Percentiles rank a stretch among this genome's conserved stretches.
Evolutionary conservation across 2,888 invertebrate species (phyloP).

Genomic region (Drosophila kanekoi): DNA sequence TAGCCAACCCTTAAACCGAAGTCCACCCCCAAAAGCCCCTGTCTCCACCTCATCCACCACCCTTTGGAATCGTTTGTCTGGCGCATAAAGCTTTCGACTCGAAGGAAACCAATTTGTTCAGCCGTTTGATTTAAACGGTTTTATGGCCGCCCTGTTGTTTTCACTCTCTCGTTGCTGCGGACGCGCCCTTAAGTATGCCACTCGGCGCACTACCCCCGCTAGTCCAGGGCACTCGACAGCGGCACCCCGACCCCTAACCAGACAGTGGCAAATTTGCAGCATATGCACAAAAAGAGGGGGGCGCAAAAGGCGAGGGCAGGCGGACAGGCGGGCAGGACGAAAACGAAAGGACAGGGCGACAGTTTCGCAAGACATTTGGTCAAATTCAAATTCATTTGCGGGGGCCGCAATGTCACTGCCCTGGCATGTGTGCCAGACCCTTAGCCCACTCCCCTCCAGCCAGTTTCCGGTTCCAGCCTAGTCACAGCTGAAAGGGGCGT

Average conservation of each 20-base stretch:
- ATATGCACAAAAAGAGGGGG: slow-evolving; percentile 68
- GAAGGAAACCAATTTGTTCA: slow-evolving; percentile 82
- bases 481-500: slow-evolving; percentile 23
- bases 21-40: neutral
- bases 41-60: neutral
- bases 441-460: neutral
- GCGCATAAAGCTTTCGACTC: slow-evolving; percentile 77
- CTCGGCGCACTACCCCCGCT: slow-evolving; percentile 35
- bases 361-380: slow-evolving; percentile 81
- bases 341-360: slow-evolving; percentile 41
- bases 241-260: slow-evolving; percentile 19
- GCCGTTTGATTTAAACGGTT: slow-evolving; percentile 82
- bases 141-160: slow-evolving; percentile 81
- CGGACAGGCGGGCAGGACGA: slow-evolving; percentile 22
- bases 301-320: slow-evolving; percentile 10
- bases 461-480: slow-evolving; percentile 14
- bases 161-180: slow-evolving; percentile 53
- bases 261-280: slow-evolving; percentile 78
- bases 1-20: slow-evolving; percentile 40
- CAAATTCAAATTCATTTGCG: slow-evolving; percentile 73
- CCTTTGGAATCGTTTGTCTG: slow-evolving; percentile 46
- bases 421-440: slow-evolving; percentile 45
- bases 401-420: slow-evolving; percentile 54
- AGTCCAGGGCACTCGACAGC: slow-evolving; percentile 18
- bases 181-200: slow-evolving; percentile 81